A percentile compares a stretch with the other conserved stretches of the same genome.
Conservation (phyloP, 2,797 vertebrate genomes). For the Bucorvus abyssinicus region DNA sequence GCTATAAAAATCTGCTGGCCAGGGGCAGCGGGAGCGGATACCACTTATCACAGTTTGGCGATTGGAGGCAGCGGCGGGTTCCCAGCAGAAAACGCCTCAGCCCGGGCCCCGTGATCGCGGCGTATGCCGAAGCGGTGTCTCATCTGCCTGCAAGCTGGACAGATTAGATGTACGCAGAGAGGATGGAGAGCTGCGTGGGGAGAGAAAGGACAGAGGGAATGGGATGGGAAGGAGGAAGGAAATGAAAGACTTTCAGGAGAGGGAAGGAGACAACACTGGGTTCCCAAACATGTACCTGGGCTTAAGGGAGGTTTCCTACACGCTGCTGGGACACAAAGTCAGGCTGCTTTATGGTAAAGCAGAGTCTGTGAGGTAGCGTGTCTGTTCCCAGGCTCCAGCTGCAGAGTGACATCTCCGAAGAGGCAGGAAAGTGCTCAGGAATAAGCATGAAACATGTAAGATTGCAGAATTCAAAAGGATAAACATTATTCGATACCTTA, state of each 20-base stretch:
- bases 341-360: not conserved
- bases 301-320: not conserved
- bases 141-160: conserved; percentile 26
- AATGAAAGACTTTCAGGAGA: not conserved
- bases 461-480: not conserved
- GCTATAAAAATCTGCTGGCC: conserved; percentile 33
- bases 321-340: not conserved
- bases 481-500: conserved; percentile 31
- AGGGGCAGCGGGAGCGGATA: not conserved
- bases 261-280: not conserved
- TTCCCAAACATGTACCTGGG: not conserved
- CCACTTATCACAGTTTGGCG: not conserved
- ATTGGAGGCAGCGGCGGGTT: not conserved
- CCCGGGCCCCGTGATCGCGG: not conserved
- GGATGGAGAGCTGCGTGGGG: not conserved
- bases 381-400: not conserved
- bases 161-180: not conserved
- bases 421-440: conserved; percentile 10
- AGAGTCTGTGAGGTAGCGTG: not conserved
- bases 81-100: conserved; percentile 1
- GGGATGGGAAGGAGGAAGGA: not conserved
- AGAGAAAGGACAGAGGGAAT: not conserved
- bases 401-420: conserved; percentile 49
- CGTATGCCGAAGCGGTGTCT: not conserved
- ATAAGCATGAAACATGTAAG: not conserved